Base-by-base conservation (phyloP, 92 coral and sea anemone species). In the Micromussa lordhowensis region DNA sequence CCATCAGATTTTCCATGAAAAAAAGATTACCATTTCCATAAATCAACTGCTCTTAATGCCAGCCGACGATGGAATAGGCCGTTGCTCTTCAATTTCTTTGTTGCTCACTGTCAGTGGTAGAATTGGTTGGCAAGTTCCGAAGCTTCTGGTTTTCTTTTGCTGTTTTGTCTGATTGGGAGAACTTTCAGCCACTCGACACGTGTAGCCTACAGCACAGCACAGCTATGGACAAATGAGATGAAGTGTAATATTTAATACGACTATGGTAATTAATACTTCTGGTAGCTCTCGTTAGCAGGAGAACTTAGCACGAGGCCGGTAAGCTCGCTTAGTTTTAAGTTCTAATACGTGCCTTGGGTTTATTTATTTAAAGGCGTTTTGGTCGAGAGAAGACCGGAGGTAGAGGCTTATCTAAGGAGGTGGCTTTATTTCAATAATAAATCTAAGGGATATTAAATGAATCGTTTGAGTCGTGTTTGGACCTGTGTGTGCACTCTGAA, bases 191-290 rank as follows among this genome's bases (percentile, higher is more conserved):
- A 51, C 32, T 32, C 35, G 64, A 35, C 88, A 84, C 6, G 88
- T 84, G 72, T 57, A 84, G 13, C 88, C 88, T 26, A 24, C 71
- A 18, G 58, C 22, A 53, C 88, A 84, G 81, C 88, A 84, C n/a
- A 84, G 68, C 88, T 84, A 31, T 34, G 5, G 51, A 84, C 0
- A 24, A 74, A 19, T 21, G 9, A 5, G 28, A 54, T 22, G 5
- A 69, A 40, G 55, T 17, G 6, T 7, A 71, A 3, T 17, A 16
- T 4, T 31, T 71, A 71, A 26, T 29, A 32, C 38, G 35, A 58
- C 7, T 19, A 12, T 36, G 38, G 38, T 36, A 36, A 36, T 2
- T 54, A 54, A 2, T 54, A 14, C 18, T 54, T 11, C 18, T 54
- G 59, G 15, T 54, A 54, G 1, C 59, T 54, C 18, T 54, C 14